phyloP scores from a whole-genome alignment of 1,140 invertebrate genomes.

The Solen grandis region DNA sequence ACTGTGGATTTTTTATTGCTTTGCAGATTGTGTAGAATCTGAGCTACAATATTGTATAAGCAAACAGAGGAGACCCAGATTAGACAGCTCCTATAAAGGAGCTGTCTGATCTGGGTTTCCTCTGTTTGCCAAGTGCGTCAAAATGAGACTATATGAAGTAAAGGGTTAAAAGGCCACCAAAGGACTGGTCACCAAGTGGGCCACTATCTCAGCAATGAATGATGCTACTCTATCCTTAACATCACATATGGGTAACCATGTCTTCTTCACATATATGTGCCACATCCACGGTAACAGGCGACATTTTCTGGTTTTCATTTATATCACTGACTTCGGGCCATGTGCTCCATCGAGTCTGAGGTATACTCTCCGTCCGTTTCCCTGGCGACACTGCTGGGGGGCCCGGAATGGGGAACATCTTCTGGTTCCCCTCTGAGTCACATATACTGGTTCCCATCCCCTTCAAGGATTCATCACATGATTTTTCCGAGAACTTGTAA shows the following conservation, averaged over 20 bases:
- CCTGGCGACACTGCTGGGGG: not conserved
- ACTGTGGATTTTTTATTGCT: no score
- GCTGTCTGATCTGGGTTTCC: no score
- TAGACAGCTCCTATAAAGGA: no score
- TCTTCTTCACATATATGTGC: constrained; percentile 10
- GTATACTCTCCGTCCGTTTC: not conserved
- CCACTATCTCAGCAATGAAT: no score
- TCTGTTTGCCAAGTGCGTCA: no score
- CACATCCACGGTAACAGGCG: not conserved
- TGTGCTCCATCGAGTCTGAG: not conserved
- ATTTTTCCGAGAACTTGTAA: not conserved
- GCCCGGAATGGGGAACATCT: not conserved
- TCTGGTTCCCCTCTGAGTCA: not conserved
- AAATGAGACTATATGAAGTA: no score
- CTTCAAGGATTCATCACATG: not conserved
- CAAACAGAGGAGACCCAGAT: no score
- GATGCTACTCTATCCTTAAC: no score
- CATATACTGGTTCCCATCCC: not conserved
- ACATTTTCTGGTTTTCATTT: not conserved
- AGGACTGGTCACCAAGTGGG: no score
- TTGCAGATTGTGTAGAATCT: no score
- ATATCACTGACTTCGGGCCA: not conserved
- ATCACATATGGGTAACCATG: constrained; percentile 49
- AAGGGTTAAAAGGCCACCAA: no score
- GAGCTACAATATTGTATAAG: no score